Percentiles rank a stretch among this genome's conserved stretches.
These are phyloP conservation scores for Apodemus speciosus DNA, from an alignment of 2,113 vertebrate species.

Conservation along the genomic window DNA sequence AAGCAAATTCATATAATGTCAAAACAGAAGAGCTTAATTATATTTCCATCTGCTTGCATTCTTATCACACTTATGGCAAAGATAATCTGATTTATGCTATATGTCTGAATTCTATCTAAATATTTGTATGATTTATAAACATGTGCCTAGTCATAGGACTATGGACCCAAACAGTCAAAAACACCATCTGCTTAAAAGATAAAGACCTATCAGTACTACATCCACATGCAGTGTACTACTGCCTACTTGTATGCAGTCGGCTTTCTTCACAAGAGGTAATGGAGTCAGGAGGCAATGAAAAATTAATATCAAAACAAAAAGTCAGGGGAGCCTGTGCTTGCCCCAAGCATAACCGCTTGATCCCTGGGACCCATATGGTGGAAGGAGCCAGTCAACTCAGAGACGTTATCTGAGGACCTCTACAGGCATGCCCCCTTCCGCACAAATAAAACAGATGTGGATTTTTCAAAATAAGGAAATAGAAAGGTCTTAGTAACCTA, in stretches of 20 bases:
- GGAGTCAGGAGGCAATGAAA: neutral
- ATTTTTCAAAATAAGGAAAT: neutral
- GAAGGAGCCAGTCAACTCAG: neutral
- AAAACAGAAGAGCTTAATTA: constrained; percentile 20
- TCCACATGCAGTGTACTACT: neutral
- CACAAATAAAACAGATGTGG: no score
- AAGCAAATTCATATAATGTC: neutral
- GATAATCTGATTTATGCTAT: constrained; percentile 3
- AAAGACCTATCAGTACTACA: neutral
- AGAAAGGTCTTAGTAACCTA: constrained; percentile 26
- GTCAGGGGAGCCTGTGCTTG: neutral
- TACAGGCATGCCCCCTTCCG: neutral
- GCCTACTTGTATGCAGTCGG: neutral
- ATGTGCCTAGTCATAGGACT: neutral
- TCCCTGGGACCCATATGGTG: neutral
- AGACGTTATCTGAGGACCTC: no score
- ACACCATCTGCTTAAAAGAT: neutral
- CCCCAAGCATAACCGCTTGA: neutral
- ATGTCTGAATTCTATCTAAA: constrained; percentile 28
- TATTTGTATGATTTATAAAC: constrained; percentile 16
- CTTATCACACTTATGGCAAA: neutral
- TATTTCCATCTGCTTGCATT: constrained; percentile 20
- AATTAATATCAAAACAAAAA: neutral
- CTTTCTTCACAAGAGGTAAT: constrained; percentile 16
- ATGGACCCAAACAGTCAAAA: neutral